Conservation (phyloP, 2,797 vertebrate genomes). For the Brotula barbata region DNA sequence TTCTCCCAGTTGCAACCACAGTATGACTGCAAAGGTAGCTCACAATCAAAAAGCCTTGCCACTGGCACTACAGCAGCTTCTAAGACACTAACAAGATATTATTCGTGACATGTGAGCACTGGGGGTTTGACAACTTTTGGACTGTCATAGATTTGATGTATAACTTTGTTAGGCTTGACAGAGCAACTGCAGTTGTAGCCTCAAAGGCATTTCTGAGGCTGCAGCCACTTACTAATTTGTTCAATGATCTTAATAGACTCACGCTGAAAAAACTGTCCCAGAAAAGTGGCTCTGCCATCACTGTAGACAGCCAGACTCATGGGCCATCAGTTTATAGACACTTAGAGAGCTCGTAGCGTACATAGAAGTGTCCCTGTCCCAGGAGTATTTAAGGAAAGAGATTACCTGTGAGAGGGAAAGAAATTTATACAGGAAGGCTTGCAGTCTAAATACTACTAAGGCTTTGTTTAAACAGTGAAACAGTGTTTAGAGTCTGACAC, state of each 20-base stretch:
- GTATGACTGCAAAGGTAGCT: conserved; percentile 3
- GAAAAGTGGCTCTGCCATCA: conserved; percentile 16
- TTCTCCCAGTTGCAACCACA: too few relatives aligned
- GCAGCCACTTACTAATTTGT: conserved; percentile 40
- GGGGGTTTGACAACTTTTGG: conserved; percentile 21
- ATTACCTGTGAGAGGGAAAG: conserved; percentile 1
- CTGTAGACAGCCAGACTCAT: background rate
- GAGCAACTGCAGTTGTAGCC: conserved; percentile 36
- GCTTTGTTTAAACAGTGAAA: conserved; percentile 16
- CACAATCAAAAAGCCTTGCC: conserved; percentile 20
- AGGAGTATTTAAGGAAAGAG: conserved; percentile 7
- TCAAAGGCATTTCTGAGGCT: conserved; percentile 46
- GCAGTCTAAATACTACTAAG: conserved; percentile 7
- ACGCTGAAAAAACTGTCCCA: conserved; percentile 33
- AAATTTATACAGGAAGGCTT: conserved; percentile 6
- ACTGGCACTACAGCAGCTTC: conserved; percentile 16
- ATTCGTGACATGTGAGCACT: conserved; percentile 11
- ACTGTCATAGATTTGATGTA: conserved; percentile 26
- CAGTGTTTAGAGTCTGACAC: conserved; percentile 4
- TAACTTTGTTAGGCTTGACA: conserved; percentile 30
- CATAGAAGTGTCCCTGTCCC: background rate
- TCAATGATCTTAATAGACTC: conserved; percentile 36
- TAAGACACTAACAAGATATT: conserved; percentile 21
- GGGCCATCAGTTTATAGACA: background rate
- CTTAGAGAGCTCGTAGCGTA: background rate